phyloP scores from a whole-genome alignment of 1,140 invertebrate species.

The Pseudomyrmex dendroicus region DNA sequence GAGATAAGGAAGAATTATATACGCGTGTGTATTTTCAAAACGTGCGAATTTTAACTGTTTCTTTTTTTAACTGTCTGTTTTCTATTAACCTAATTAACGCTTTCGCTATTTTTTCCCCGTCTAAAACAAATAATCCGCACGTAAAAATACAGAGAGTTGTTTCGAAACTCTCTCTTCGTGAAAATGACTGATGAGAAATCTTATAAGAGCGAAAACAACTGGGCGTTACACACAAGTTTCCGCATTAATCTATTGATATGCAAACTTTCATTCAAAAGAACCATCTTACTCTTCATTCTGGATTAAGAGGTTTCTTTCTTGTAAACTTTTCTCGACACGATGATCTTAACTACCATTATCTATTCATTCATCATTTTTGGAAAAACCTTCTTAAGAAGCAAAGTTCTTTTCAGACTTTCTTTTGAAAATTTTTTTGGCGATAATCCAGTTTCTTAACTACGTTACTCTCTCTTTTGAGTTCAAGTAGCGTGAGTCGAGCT shows the following conservation, averaged over 20 bases:
- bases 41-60: neutral
- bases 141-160: neutral
- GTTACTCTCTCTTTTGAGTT: conserved; percentile 3
- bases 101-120: no score
- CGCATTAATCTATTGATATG: conserved; percentile 21
- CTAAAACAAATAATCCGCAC: neutral
- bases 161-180: neutral
- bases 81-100: neutral
- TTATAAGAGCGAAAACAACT: neutral
- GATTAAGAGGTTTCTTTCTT: conserved; percentile 15
- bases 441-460: neutral
- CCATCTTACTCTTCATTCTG: neutral
- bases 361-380: neutral
- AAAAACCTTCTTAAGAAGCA: conserved; percentile 3
- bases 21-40: neutral
- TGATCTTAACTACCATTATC: neutral
- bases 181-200: neutral
- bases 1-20: neutral
- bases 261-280: conserved; percentile 21
- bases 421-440: neutral
- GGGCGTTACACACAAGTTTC: neutral
- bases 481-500: conserved; percentile 19
- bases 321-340: conserved; percentile 18
- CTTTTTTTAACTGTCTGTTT: neutral
- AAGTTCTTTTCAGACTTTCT: neutral